A percentile compares a stretch with the other conserved stretches of the same genome.
Evolutionary conservation across 2,888 invertebrate species (phyloP).

Genomic region (Mimumesa dahlbomi): DNA sequence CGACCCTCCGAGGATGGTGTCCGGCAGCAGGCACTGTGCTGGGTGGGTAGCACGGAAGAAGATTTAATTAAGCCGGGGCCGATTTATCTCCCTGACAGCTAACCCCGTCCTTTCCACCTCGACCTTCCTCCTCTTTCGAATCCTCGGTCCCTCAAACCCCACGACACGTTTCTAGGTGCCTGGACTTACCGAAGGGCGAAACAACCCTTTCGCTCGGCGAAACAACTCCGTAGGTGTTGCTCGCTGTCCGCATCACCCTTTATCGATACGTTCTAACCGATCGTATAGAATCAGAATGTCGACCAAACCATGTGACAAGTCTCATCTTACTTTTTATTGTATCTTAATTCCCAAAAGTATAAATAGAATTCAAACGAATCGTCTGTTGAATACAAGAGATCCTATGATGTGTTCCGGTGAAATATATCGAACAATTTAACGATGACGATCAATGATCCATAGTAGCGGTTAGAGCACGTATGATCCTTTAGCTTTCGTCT

Average conservation of each 20-base stretch:
- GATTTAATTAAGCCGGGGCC: constrained; percentile 80
- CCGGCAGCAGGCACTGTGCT: constrained; percentile 68
- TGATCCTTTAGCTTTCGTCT: constrained; percentile 42
- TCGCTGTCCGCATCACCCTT: constrained; percentile 29
- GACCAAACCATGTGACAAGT: constrained; percentile 38
- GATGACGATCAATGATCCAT: constrained; percentile 51
- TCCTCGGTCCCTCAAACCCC: constrained; percentile 69
- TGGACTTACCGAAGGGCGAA: constrained; percentile 59
- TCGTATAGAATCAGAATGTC: constrained; percentile 35
- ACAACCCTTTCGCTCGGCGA: constrained; percentile 58
- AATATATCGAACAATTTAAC: too few species aligned
- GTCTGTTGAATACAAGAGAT: too few species aligned
- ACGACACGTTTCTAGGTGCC: constrained; percentile 70
- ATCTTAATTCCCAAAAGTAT: too few species aligned
- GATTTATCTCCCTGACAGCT: constrained; percentile 81
- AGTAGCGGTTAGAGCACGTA: constrained; percentile 35
- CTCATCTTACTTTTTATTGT: too few species aligned
- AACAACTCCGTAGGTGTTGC: constrained; percentile 47
- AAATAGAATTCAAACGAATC: too few species aligned
- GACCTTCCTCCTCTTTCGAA: constrained; percentile 62
- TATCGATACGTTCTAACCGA: constrained; percentile 34
- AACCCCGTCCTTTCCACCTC: constrained; percentile 69
- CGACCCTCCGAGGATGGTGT: constrained; percentile 73
- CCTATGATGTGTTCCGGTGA: too few species aligned
- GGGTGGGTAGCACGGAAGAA: constrained; percentile 77